Percentiles rank a stretch among this genome's conserved stretches.
Evolutionary conservation across 2,113 vertebrate species (phyloP).

Genomic region (Crotalus viridis): DNA sequence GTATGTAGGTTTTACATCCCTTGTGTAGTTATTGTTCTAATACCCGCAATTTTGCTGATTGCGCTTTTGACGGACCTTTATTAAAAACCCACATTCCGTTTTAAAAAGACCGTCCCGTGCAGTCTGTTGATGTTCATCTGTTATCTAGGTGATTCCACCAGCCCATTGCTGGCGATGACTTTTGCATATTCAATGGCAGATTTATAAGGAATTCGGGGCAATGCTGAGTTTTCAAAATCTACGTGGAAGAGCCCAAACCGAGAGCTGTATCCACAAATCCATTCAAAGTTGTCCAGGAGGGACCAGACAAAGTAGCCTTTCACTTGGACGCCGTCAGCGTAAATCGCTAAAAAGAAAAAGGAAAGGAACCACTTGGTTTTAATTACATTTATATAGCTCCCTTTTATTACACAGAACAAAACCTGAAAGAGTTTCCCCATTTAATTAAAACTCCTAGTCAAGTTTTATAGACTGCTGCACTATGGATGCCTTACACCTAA

Average conservation of each 20-base stretch:
- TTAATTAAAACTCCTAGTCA: background rate
- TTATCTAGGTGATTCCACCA: background rate
- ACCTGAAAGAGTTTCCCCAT: background rate
- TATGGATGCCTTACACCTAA: background rate
- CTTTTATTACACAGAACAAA: background rate
- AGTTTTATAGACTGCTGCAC: background rate
- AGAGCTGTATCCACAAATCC: slow-evolving; percentile 69
- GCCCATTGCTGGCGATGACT: slow-evolving; percentile 69
- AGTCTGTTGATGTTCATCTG: background rate
- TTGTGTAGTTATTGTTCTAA: background rate
- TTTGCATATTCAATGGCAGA: slow-evolving; percentile 76
- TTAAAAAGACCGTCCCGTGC: background rate
- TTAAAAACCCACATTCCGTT: background rate
- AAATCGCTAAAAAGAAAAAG: slow-evolving; percentile 62
- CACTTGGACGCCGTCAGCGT: slow-evolving; percentile 67
- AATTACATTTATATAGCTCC: background rate
- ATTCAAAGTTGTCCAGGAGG: slow-evolving; percentile 82
- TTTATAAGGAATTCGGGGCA: slow-evolving; percentile 67
- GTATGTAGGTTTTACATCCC: background rate
- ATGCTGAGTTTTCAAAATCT: slow-evolving; percentile 69
- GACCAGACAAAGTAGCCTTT: slow-evolving; percentile 75
- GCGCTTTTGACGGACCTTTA: background rate
- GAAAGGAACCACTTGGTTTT: background rate
- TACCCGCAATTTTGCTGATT: background rate
- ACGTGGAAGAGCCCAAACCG: slow-evolving; percentile 81